Percentiles rank a stretch among this genome's conserved stretches.
Conservation (phyloP, 1,140 invertebrate genomes). For the Macrocentrus cingulum region DNA sequence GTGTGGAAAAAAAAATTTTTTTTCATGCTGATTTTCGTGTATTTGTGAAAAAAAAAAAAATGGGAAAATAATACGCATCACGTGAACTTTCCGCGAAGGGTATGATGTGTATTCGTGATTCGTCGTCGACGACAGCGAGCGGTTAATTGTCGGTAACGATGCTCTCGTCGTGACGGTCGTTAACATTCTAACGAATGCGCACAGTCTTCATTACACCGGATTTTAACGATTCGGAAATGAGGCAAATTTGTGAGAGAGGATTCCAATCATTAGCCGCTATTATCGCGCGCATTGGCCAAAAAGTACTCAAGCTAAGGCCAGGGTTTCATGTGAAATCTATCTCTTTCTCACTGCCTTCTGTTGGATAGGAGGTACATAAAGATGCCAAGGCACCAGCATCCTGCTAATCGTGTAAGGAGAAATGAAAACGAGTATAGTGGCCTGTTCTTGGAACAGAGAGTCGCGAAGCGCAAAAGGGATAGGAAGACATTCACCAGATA, state of each 20-base stretch:
- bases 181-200: not conserved
- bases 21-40: no score
- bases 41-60: no score
- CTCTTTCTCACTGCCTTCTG: not conserved
- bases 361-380: slow-evolving; percentile 7
- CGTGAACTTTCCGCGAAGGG: no score
- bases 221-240: slow-evolving; percentile 13
- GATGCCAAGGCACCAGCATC: slow-evolving; percentile 17
- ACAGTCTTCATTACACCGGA: slow-evolving; percentile 8
- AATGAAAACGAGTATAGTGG: slow-evolving; percentile 52
- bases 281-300: slow-evolving; percentile 15
- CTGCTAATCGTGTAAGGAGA: slow-evolving; percentile 55
- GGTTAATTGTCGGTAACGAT: not conserved
- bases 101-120: no score
- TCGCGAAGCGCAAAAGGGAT: slow-evolving; percentile 14
- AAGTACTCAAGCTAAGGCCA: not conserved
- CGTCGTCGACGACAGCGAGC: no score
- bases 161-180: not conserved
- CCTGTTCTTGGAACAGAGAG: slow-evolving; percentile 43
- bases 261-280: slow-evolving; percentile 11
- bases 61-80: no score
- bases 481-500: slow-evolving; percentile 14
- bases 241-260: slow-evolving; percentile 3
- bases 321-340: no score
- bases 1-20: no score